Evolutionary conservation across 2,113 vertebrate genomes (phyloP), one percentile per base, ranked within the genome.

Genomic region (Thymallus thymallus): DNA sequence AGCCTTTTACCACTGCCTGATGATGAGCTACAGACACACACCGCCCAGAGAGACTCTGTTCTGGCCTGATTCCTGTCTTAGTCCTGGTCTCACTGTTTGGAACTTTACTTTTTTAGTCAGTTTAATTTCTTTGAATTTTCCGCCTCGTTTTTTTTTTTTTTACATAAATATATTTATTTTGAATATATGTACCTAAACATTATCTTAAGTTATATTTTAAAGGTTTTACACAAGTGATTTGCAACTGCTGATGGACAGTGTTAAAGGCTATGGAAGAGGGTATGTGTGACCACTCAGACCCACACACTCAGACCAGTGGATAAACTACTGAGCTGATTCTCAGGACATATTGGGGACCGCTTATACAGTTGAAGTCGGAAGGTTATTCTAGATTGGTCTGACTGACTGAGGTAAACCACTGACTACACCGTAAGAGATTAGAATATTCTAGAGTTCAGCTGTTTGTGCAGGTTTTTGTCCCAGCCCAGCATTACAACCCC

Each of bases 301-400:
- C 16, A 24, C 26, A 68, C 70, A 23, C 26, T 26, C 26, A 32
- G 32, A 32, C 71, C 41, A 55, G 35, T 51, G 12, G 6, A 66
- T 51, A 16, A 55, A 7, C 5, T 58, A 41, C 66, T 69, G 68
- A 18, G 55, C 67, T 76, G 74, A 84, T 87, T 85, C 90, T 92
- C 91, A 88, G 91, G 90, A 85, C 88, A 75, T 78, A 80, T 71
- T 72, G 35, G 85, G 51, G 83, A 89, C 87, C 89, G 88, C 87
- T 86, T 74, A 22, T 72, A n/a, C n/a, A n/a, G n/a, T n/a, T n/a
- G n/a, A n/a, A n/a, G n/a, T n/a, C n/a, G n/a, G n/a, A n/a, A n/a
- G n/a, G n/a, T n/a, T n/a, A 41, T 41, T 41, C 35, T 41, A 41
- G 26, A 26, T 26, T 26, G 26, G 26, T 26, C 26, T 26, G 26